phyloP scores from a whole-genome alignment of 1,140 invertebrate genomes.

The Euglossa dilemma region DNA sequence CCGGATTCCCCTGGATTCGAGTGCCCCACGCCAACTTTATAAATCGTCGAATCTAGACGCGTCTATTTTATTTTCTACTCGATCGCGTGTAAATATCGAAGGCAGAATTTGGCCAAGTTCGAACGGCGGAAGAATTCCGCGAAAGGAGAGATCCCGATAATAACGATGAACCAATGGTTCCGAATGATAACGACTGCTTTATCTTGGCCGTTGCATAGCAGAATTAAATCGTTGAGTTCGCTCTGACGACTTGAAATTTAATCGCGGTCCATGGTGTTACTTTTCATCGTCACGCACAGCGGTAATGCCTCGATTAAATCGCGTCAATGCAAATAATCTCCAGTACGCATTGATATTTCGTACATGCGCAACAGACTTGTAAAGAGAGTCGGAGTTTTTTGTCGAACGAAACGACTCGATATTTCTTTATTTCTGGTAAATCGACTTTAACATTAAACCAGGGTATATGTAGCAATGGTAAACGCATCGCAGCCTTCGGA shows the following conservation, averaged over 20 bases:
- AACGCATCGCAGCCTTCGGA: neutral
- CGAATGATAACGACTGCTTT: too few species aligned
- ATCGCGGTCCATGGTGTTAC: too few species aligned
- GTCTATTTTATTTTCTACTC: slow-evolving; percentile 37
- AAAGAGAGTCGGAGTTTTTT: neutral
- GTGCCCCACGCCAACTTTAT: slow-evolving; percentile 40
- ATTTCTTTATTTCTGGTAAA: neutral
- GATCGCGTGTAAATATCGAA: slow-evolving; percentile 10
- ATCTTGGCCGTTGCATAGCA: too few species aligned
- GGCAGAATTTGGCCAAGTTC: neutral
- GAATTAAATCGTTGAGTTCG: too few species aligned
- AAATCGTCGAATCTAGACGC: slow-evolving; percentile 32
- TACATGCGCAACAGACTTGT: neutral
- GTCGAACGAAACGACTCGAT: neutral
- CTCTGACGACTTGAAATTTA: too few species aligned
- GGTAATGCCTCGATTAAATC: too few species aligned
- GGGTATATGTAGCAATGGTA: neutral
- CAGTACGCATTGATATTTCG: too few species aligned
- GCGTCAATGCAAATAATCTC: too few species aligned
- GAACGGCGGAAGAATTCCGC: too few species aligned
- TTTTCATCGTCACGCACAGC: too few species aligned
- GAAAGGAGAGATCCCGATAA: too few species aligned
- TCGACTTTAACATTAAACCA: neutral
- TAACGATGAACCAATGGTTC: too few species aligned
- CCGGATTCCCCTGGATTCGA: slow-evolving; percentile 14